Conservation (phyloP, 2,888 invertebrate genomes). For the Spodoptera picta region DNA sequence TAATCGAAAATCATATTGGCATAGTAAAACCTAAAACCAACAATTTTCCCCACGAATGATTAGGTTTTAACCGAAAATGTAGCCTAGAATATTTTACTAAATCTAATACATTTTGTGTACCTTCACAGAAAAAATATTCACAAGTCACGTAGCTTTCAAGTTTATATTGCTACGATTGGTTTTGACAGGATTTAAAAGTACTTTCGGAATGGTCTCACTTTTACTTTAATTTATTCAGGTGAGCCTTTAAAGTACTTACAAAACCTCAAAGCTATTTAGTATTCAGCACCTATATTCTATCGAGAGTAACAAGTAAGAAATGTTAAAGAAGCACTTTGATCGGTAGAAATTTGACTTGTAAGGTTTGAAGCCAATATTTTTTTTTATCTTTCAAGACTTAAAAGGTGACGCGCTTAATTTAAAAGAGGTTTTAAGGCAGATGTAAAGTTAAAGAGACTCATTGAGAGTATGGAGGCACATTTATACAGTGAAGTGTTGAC, state of each 20-base stretch:
- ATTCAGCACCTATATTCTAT: slow-evolving; percentile 1
- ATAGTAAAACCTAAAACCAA: too few species aligned
- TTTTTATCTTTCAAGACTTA: neutral
- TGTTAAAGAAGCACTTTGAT: slow-evolving; percentile 13
- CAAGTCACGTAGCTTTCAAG: neutral
- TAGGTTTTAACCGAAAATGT: neutral
- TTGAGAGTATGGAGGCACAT: too few species aligned
- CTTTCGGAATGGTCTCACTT: slow-evolving; percentile 1
- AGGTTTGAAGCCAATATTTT: neutral
- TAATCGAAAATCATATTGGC: too few species aligned
- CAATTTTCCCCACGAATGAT: neutral
- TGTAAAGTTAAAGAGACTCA: too few species aligned
- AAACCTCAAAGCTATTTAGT: slow-evolving; percentile 9
- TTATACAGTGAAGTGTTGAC: too few species aligned
- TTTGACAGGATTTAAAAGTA: slow-evolving; percentile 9
- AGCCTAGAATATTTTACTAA: too few species aligned
- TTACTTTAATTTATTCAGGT: slow-evolving; percentile 7
- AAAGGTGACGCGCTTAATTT: too few species aligned
- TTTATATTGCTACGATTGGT: too few species aligned
- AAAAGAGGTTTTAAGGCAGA: too few species aligned
- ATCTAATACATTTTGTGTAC: too few species aligned
- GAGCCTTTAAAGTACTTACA: slow-evolving; percentile 1
- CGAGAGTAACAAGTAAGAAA: neutral
- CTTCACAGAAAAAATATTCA: too few species aligned
- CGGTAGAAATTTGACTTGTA: slow-evolving; percentile 6